Conservation (phyloP, 2,797 vertebrate genomes). For the Molossus alvarezi region DNA sequence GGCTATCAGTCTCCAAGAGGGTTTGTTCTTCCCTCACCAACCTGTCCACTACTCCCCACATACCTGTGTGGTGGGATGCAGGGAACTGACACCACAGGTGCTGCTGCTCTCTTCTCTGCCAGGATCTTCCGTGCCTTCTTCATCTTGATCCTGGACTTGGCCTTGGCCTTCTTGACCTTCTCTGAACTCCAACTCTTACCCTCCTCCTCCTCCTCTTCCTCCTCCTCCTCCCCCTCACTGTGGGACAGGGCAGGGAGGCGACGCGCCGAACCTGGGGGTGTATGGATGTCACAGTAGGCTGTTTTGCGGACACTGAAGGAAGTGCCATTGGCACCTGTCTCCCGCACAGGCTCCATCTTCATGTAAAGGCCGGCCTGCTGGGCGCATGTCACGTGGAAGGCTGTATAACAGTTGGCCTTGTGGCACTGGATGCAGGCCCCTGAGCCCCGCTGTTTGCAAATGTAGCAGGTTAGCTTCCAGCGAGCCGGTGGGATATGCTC, state of each 20-base stretch:
- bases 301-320: conserved; percentile 99
- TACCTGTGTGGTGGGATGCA: conserved; percentile 99
- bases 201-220: conserved; percentile 96
- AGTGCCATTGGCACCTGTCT: conserved; percentile 98
- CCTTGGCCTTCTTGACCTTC: conserved; percentile 98
- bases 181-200: conserved; percentile 98
- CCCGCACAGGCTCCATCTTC: conserved; percentile 99
- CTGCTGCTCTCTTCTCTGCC: conserved; percentile 98
- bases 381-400: conserved; percentile 99
- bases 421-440: conserved; percentile 99
- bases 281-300: conserved; percentile 99
- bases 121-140: conserved; percentile 99
- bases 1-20: neutral
- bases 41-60: neutral
- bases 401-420: conserved; percentile 99
- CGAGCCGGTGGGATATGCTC: conserved; percentile 99
- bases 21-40: neutral
- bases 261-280: conserved; percentile 96
- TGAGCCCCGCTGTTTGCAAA: conserved; percentile 99
- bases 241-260: conserved; percentile 93
- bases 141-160: conserved; percentile 99
- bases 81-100: conserved; percentile 98
- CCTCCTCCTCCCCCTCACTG: conserved; percentile 97
- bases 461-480: conserved; percentile 99
- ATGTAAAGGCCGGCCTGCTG: conserved; percentile 99